Percentiles rank a stretch among this genome's conserved stretches.
Conservation (phyloP, 2,888 invertebrate species). For the Gasteruption jaculator region DNA sequence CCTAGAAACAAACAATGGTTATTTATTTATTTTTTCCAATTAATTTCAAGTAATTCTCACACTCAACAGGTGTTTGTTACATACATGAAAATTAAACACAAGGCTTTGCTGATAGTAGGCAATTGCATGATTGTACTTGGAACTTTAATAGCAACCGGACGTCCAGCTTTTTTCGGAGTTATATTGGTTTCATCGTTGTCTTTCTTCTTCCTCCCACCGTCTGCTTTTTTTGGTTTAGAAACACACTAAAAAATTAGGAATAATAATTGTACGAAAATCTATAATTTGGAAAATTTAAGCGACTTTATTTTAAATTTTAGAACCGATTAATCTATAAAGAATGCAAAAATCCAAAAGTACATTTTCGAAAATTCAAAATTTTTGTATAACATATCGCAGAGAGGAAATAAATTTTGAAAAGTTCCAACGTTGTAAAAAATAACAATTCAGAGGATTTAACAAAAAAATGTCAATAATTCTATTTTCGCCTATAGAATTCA, state of each 20-base stretch:
- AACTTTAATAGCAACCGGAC: constrained; percentile 41
- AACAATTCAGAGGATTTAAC: too few relatives aligned
- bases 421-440: too few relatives aligned
- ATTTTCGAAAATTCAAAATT: too few relatives aligned
- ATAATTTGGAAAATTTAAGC: background rate
- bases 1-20: constrained; percentile 39
- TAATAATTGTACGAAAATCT: constrained; percentile 5
- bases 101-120: constrained; percentile 47
- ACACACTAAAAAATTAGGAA: constrained; percentile 15
- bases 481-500: too few relatives aligned
- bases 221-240: constrained; percentile 51
- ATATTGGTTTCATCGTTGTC: constrained; percentile 43
- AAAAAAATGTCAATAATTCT: too few relatives aligned
- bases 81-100: constrained; percentile 27
- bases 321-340: too few relatives aligned
- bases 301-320: constrained; percentile 18
- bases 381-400: too few relatives aligned
- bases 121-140: constrained; percentile 54
- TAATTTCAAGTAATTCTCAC: too few relatives aligned
- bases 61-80: constrained; percentile 2
- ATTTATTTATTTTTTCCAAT: background rate
- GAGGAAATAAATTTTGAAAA: too few relatives aligned
- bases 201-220: constrained; percentile 47
- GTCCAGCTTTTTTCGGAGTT: constrained; percentile 34
- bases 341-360: too few relatives aligned